These are phyloP conservation scores for Lophotis ruficrista DNA, from an alignment of 2,113 vertebrate genomes.

Conservation along the genomic window DNA sequence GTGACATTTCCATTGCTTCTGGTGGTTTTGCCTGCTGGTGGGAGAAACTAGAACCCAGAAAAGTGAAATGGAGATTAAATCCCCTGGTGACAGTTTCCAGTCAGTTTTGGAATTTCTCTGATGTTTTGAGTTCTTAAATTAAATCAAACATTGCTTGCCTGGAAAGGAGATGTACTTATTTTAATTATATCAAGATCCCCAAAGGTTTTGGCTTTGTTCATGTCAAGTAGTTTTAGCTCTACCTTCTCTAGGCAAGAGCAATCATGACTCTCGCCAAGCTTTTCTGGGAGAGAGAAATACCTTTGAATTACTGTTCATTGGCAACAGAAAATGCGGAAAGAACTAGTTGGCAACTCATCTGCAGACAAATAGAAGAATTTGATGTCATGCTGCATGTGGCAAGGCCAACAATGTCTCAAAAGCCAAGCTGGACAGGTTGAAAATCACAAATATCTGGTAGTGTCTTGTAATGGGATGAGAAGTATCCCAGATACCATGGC, in stretches of 20 bases:
- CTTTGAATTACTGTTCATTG: not conserved
- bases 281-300: not conserved
- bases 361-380: not conserved
- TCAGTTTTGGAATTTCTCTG: not conserved
- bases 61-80: not conserved
- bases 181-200: not conserved
- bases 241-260: not conserved
- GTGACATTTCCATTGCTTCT: not conserved
- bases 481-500: rapidly evolving
- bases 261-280: not conserved
- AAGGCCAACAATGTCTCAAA: not conserved
- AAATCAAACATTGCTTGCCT: not conserved
- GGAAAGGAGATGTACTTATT: not conserved
- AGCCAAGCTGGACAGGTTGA: not conserved
- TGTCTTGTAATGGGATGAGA: not conserved
- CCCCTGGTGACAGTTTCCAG: rapidly evolving
- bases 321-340: not conserved
- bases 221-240: not conserved
- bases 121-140: not conserved
- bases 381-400: not conserved
- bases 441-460: not conserved
- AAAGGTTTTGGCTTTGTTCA: not conserved
- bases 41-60: not conserved
- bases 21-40: not conserved
- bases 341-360: not conserved